phyloP scores from a whole-genome alignment of 2,797 vertebrate genomes.

The Triplophysa bombifrons region DNA sequence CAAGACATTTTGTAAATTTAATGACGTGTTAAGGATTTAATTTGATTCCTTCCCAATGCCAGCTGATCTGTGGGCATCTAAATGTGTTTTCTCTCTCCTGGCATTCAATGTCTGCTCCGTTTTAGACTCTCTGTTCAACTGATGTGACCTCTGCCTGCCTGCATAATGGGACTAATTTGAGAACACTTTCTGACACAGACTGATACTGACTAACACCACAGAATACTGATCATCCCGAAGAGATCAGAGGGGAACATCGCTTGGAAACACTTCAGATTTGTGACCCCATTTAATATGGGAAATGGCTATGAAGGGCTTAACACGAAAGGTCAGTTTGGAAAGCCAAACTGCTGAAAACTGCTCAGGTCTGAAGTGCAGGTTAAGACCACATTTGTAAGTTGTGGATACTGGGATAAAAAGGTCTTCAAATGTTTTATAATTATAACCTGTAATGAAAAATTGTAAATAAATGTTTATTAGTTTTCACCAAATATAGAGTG shows the following conservation, averaged over 20 bases:
- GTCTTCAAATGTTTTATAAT: not conserved
- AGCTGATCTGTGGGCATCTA: constrained; percentile 1
- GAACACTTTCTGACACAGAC: constrained; percentile 44
- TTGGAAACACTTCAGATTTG: not conserved
- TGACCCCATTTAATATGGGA: not conserved
- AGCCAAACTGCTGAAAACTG: not conserved
- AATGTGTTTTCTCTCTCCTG: not conserved
- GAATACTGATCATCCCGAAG: constrained; percentile 11
- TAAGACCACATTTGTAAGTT: too few species aligned
- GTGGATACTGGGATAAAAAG: not conserved
- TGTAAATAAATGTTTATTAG: not conserved
- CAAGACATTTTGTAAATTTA: not conserved
- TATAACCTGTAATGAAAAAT: not conserved
- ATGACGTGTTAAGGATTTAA: constrained; percentile 10
- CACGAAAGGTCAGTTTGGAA: not conserved
- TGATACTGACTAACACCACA: constrained; percentile 14
- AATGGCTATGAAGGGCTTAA: not conserved
- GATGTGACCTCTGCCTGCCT: constrained; percentile 35
- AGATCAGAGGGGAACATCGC: not conserved
- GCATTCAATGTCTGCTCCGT: not conserved
- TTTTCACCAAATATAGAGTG: not conserved
- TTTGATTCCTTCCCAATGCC: not conserved
- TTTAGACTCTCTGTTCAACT: constrained; percentile 32
- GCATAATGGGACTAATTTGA: constrained; percentile 42
- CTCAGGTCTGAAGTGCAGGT: not conserved